These are phyloP conservation scores for Sturmia bella DNA, from an alignment of 2,888 invertebrate genomes.

Conservation along the genomic window DNA sequence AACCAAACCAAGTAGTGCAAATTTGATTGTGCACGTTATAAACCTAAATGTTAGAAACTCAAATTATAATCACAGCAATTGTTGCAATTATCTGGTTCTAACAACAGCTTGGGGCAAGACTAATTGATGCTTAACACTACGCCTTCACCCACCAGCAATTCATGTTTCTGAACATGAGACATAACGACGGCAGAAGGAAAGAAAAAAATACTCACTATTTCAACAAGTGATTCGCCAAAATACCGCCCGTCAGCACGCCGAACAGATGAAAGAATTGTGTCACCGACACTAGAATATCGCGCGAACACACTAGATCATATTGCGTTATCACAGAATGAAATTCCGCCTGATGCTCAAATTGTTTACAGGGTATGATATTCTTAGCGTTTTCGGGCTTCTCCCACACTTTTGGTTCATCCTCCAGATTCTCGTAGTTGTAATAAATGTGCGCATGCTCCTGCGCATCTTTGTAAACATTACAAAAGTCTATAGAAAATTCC, in stretches of 20 bases:
- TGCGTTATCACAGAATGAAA: conserved; percentile 82
- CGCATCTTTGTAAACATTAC: conserved; percentile 81
- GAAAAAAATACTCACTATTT: conserved; percentile 78
- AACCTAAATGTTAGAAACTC: too few species aligned
- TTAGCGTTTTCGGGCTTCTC: conserved; percentile 78
- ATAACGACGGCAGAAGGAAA: not conserved
- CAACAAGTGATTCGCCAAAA: conserved; percentile 81
- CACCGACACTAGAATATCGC: conserved; percentile 82
- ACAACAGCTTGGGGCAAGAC: too few species aligned
- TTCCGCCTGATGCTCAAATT: conserved; percentile 79
- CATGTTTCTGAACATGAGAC: too few species aligned
- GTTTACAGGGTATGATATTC: conserved; percentile 80
- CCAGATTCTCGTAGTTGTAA: conserved; percentile 77
- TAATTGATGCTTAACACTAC: too few species aligned
- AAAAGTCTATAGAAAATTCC: conserved; percentile 81
- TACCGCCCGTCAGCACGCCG: conserved; percentile 82
- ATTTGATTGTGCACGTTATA: too few species aligned
- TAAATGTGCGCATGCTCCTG: conserved; percentile 80
- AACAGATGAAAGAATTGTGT: conserved; percentile 83
- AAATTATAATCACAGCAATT: too few species aligned
- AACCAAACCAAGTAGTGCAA: too few species aligned
- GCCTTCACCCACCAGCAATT: too few species aligned
- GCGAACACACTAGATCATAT: conserved; percentile 82
- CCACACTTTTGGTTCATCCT: conserved; percentile 78
- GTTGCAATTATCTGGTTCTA: too few species aligned